Evolutionary conservation across 2,113 vertebrate species (phyloP).

Genomic region (Alosa alosa): DNA sequence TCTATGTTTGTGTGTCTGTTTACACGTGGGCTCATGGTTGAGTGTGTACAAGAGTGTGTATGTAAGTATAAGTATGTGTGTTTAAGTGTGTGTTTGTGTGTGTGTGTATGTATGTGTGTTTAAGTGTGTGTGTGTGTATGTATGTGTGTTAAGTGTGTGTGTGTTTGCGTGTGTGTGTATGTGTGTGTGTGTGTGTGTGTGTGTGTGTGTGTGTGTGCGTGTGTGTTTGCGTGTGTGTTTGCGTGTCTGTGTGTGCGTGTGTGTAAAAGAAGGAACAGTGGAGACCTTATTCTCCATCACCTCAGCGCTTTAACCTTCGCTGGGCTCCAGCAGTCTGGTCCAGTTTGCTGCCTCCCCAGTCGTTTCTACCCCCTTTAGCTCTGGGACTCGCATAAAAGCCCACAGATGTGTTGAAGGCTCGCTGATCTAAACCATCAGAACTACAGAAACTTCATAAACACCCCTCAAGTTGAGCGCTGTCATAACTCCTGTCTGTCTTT

Average conservation of each 20-base stretch:
- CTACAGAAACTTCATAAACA: conserved; percentile 10
- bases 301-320: conserved; percentile 44
- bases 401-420: conserved; percentile 16
- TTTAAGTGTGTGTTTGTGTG: conserved; percentile 28
- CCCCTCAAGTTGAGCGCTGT: conserved; percentile 6
- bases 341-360: conserved; percentile 43
- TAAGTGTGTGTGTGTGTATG: background rate
- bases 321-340: conserved; percentile 40
- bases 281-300: conserved; percentile 60
- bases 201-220: conserved; percentile 8
- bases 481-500: conserved; percentile 8
- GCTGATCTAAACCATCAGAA: conserved; percentile 14
- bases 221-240: conserved; percentile 10
- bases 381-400: conserved; percentile 6
- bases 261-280: conserved; percentile 54
- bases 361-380: background rate
- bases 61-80: background rate
- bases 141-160: background rate
- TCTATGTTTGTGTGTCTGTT: background rate
- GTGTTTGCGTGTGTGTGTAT: background rate
- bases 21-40: background rate
- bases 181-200: background rate
- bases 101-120: background rate
- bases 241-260: background rate
- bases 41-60: background rate